Percentiles rank a stretch among this genome's conserved stretches.
Evolutionary conservation across 2,113 vertebrate genomes (phyloP).

Genomic region (Rhegmatorhina hoffmannsi): DNA sequence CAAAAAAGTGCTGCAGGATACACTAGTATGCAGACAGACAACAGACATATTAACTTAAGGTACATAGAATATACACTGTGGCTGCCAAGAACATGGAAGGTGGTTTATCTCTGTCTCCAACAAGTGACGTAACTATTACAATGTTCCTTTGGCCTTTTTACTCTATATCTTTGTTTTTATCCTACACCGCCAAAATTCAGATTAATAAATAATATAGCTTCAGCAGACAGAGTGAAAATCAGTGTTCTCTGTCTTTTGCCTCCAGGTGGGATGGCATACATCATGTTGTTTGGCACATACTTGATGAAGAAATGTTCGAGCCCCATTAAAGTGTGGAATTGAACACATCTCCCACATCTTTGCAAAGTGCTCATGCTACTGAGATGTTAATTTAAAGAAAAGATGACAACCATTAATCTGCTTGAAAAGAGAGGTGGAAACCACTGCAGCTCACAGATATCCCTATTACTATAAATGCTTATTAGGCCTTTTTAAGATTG

Average conservation of each 20-base stretch:
- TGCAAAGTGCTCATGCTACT: neutral
- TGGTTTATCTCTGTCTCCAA: neutral
- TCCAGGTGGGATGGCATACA: neutral
- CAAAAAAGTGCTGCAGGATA: neutral
- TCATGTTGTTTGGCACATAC: neutral
- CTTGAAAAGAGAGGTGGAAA: conserved; percentile 29
- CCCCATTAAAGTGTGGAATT: neutral
- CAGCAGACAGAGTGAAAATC: neutral
- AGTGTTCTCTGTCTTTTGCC: neutral
- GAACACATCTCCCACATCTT: neutral
- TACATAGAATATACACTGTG: neutral
- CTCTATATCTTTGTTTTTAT: neutral
- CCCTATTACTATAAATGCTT: conserved; percentile 17
- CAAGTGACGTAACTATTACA: neutral
- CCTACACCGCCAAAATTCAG: neutral
- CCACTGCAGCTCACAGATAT: neutral
- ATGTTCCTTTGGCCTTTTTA: neutral
- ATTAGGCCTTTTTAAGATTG: conserved; percentile 28
- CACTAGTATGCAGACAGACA: neutral
- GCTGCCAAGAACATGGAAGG: neutral
- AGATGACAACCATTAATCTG: neutral
- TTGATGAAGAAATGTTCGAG: neutral
- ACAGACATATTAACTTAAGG: neutral
- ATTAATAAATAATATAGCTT: neutral
- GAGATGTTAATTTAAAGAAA: neutral